phyloP scores from a whole-genome alignment of 1,140 invertebrate genomes.

The Megathymus violae region DNA sequence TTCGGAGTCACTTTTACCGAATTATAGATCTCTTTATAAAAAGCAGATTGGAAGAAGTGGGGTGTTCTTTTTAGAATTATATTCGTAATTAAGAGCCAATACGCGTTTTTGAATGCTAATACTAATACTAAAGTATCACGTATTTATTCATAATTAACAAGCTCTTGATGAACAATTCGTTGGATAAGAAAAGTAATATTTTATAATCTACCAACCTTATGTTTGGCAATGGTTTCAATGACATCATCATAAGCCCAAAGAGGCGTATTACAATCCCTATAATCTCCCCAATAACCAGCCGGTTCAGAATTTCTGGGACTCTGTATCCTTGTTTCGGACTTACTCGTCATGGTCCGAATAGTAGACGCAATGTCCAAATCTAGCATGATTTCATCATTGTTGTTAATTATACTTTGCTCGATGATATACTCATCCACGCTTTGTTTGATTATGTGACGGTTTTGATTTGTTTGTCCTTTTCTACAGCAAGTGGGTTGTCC shows the following conservation, averaged over 20 bases:
- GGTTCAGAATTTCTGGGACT: constrained; percentile 52
- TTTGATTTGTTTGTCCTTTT: constrained; percentile 72
- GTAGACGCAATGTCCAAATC: constrained; percentile 55
- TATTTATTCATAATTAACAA: no score
- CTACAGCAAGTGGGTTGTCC: constrained; percentile 92
- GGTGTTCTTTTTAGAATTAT: no score
- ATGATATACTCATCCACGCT: constrained; percentile 47
- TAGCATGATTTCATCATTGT: constrained; percentile 46
- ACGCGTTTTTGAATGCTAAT: no score
- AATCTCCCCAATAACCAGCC: constrained; percentile 92
- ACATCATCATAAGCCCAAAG: constrained; percentile 86
- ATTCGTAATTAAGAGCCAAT: no score
- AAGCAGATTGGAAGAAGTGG: no score
- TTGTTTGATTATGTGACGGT: constrained; percentile 17
- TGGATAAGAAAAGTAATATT: background rate
- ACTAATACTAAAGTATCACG: no score
- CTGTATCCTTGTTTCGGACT: constrained; percentile 32
- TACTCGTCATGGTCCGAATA: constrained; percentile 44
- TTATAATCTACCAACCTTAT: constrained; percentile 75
- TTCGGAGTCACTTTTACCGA: no score
- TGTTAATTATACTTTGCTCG: constrained; percentile 42
- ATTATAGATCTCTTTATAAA: no score
- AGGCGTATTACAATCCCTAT: constrained; percentile 90
- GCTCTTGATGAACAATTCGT: no score
- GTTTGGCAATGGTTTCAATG: constrained; percentile 82